These are phyloP conservation scores for Halesus radiatus DNA, from an alignment of 1,140 invertebrate genomes.

Conservation along the genomic window DNA sequence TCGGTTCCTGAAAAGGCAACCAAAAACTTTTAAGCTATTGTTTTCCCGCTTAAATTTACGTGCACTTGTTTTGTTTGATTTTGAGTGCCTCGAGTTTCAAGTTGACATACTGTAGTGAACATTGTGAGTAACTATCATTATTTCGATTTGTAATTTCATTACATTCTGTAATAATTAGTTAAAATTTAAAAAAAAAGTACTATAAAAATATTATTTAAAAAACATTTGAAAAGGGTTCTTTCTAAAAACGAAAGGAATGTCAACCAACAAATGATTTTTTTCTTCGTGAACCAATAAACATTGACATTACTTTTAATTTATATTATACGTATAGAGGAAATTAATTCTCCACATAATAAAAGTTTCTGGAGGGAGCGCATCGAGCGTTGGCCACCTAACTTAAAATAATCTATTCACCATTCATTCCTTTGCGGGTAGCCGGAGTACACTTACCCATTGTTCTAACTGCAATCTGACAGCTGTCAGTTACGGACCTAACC, in stretches of 20 bases:
- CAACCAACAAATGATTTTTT: neutral
- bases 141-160: neutral
- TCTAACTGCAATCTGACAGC: slow-evolving; percentile 18
- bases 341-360: too few species aligned
- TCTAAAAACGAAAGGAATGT: neutral
- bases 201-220: neutral
- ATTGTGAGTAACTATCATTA: slow-evolving; percentile 5
- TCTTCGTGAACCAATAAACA: too few species aligned
- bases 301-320: too few species aligned
- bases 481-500: slow-evolving; percentile 23
- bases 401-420: slow-evolving; percentile 10
- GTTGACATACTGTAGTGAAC: slow-evolving; percentile 17
- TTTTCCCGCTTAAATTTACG: slow-evolving; percentile 5
- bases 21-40: neutral
- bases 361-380: too few species aligned
- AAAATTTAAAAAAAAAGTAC: neutral
- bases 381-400: neutral
- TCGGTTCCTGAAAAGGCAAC: neutral
- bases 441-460: neutral
- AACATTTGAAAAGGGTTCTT: neutral
- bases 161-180: neutral
- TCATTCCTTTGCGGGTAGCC: neutral
- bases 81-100: slow-evolving; percentile 11
- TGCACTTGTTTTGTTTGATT: slow-evolving; percentile 24
- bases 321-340: too few species aligned